Conservation (phyloP, 2,888 invertebrate genomes). For the Vannuccia rotundouncinata region DNA sequence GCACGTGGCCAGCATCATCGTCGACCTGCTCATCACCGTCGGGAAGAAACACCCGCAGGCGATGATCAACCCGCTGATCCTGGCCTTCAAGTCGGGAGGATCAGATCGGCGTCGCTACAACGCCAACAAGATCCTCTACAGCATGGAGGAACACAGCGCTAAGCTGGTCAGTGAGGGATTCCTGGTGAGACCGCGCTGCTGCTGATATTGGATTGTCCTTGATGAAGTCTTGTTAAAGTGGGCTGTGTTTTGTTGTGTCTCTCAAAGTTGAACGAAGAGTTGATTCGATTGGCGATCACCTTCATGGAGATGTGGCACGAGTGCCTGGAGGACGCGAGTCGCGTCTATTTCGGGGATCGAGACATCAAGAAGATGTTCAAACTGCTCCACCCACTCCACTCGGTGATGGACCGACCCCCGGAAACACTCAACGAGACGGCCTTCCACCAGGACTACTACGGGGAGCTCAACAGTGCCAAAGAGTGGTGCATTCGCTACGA, state of each 20-base stretch:
- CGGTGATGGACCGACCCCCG: slow-evolving; percentile 84
- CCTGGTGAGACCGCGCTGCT: too few species aligned
- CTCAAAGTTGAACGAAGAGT: slow-evolving; percentile 69
- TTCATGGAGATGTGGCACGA: slow-evolving; percentile 99
- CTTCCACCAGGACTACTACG: slow-evolving; percentile 88
- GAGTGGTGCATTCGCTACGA: slow-evolving; percentile 87
- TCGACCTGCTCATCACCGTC: slow-evolving; percentile 85
- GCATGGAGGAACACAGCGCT: slow-evolving; percentile 87
- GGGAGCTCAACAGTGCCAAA: slow-evolving; percentile 84
- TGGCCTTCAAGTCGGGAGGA: slow-evolving; percentile 71
- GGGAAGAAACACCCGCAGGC: slow-evolving; percentile 96
- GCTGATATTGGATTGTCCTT: slow-evolving; percentile 35
- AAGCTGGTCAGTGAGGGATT: slow-evolving; percentile 87
- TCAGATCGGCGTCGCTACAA: slow-evolving; percentile 45
- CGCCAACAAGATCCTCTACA: slow-evolving; percentile 85
- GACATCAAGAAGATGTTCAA: slow-evolving; percentile 83
- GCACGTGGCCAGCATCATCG: slow-evolving; percentile 79
- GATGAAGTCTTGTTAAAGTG: neutral
- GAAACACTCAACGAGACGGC: slow-evolving; percentile 92
- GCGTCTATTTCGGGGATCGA: slow-evolving; percentile 82
- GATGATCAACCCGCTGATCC: slow-evolving; percentile 89
- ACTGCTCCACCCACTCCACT: slow-evolving; percentile 84
- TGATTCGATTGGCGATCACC: slow-evolving; percentile 91
- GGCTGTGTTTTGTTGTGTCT: slow-evolving; percentile 25
- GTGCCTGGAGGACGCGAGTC: slow-evolving; percentile 75